Conservation (phyloP, 2,888 invertebrate species). For the Cacoxenus indagator region DNA sequence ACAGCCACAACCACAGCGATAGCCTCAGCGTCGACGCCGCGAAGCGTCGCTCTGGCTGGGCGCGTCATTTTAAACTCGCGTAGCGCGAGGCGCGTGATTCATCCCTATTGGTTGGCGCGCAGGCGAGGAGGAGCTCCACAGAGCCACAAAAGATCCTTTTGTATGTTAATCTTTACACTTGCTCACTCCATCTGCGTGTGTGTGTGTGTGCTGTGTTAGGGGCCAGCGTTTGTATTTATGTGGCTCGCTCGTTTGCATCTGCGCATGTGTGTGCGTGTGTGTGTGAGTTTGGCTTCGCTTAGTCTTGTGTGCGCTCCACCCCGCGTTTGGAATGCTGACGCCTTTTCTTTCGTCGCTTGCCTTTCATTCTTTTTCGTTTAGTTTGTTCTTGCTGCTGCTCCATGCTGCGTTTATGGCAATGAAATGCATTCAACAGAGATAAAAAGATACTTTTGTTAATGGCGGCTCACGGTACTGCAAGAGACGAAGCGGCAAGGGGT, state of each 20-base stretch:
- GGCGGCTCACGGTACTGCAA: constrained; percentile 18
- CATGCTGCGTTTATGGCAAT: constrained; percentile 11
- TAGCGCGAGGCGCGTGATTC: constrained; percentile 40
- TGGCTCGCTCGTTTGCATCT: constrained; percentile 13
- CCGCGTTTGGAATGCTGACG: neutral
- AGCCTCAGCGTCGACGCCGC: constrained; percentile 16
- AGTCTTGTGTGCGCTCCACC: constrained; percentile 28
- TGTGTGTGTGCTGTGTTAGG: too few relatives aligned
- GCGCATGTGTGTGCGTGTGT: constrained; percentile 23
- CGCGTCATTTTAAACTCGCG: constrained; percentile 36
- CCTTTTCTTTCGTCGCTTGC: constrained; percentile 39
- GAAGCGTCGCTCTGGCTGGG: constrained; percentile 37
- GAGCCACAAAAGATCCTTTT: constrained; percentile 55
- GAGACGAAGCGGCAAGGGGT: neutral
- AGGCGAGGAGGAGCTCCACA: constrained; percentile 60
- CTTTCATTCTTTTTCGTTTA: constrained; percentile 25
- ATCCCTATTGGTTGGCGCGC: constrained; percentile 53
- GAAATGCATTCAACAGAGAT: constrained; percentile 43
- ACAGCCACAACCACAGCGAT: too few relatives aligned
- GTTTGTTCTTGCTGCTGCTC: constrained; percentile 5
- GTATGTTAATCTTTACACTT: constrained; percentile 59
- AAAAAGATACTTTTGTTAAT: constrained; percentile 43
- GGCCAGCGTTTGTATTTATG: neutral
- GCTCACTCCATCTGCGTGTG: neutral
- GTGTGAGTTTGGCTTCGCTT: constrained; percentile 43